Percentiles rank a stretch among this genome's conserved stretches.
These are phyloP conservation scores for Zaprionus lineosus DNA, from an alignment of 2,888 invertebrate species.

Conservation along the genomic window DNA sequence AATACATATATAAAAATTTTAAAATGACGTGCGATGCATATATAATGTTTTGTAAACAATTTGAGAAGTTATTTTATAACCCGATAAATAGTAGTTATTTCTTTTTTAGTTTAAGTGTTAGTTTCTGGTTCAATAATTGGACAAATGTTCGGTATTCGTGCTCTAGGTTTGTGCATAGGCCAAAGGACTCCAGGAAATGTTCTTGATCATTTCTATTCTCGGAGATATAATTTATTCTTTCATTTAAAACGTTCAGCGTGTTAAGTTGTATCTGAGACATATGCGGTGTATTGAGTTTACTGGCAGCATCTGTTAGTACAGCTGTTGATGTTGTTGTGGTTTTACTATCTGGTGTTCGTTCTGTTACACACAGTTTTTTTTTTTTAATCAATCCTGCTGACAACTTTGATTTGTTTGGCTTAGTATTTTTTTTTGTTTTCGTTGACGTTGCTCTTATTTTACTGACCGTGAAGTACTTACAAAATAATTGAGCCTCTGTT, in stretches of 20 bases:
- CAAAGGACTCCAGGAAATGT: slow-evolving; percentile 43
- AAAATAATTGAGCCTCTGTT: slow-evolving; percentile 41
- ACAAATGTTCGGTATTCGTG: slow-evolving; percentile 25
- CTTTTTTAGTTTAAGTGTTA: slow-evolving; percentile 10
- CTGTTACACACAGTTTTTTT: too few species aligned
- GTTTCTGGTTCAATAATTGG: slow-evolving; percentile 9
- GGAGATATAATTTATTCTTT: too few species aligned
- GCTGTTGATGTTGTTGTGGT: neutral
- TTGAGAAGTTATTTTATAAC: too few species aligned
- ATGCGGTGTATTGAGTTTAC: slow-evolving; percentile 1
- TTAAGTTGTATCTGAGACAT: too few species aligned
- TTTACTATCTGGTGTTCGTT: slow-evolving; percentile 11
- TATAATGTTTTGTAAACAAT: too few species aligned
- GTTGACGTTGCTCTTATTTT: neutral
- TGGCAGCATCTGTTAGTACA: neutral
- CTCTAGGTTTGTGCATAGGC: slow-evolving; percentile 54
- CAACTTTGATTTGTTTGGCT: slow-evolving; percentile 7
- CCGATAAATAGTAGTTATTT: too few species aligned
- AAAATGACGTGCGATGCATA: too few species aligned
- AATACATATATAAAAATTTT: too few species aligned
- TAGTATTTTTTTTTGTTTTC: slow-evolving; percentile 2
- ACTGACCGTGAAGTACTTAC: slow-evolving; percentile 46
- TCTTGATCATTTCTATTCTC: too few species aligned
- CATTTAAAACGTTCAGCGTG: too few species aligned
- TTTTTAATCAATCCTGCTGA: too few species aligned